phyloP scores from a whole-genome alignment of 1,140 invertebrate genomes.

The Rhagoletis pomonella region DNA sequence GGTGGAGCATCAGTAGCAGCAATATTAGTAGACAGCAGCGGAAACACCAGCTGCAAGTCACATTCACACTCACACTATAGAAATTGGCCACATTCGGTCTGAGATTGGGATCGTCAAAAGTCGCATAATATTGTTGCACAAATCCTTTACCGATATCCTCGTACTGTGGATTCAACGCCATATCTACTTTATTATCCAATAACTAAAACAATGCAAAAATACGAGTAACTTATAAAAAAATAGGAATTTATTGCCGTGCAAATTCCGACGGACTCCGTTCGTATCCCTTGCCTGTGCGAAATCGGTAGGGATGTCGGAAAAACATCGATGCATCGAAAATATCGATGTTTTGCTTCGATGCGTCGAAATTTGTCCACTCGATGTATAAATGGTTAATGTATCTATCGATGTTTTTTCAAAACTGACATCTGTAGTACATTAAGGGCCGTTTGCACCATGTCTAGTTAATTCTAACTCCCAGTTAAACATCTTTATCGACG shows the following conservation, averaged over 20 bases:
- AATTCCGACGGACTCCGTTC: constrained; percentile 53
- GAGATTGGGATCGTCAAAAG: constrained; percentile 91
- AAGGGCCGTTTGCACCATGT: too few species aligned
- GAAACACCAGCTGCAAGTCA: constrained; percentile 35
- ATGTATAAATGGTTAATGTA: too few species aligned
- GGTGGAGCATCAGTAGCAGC: constrained; percentile 38
- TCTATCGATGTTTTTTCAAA: too few species aligned
- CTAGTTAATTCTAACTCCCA: too few species aligned
- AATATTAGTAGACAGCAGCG: not conserved
- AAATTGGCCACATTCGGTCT: constrained; percentile 88
- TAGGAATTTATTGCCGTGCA: constrained; percentile 49
- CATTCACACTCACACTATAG: constrained; percentile 88
- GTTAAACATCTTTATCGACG: too few species aligned
- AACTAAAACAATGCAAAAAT: constrained; percentile 49
- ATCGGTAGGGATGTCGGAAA: not conserved
- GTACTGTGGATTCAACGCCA: constrained; percentile 92
- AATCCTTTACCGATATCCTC: constrained; percentile 94
- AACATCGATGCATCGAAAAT: too few species aligned
- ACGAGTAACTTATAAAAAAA: constrained; percentile 50
- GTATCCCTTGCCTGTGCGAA: constrained; percentile 45
- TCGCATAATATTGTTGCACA: constrained; percentile 92
- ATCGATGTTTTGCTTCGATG: too few species aligned
- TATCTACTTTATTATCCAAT: constrained; percentile 67
- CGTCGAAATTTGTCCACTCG: too few species aligned
- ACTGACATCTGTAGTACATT: too few species aligned